Evolutionary conservation across 2,113 vertebrate genomes (phyloP), one percentile per base, ranked within the genome.

Genomic region (Rhombomys opimus): DNA sequence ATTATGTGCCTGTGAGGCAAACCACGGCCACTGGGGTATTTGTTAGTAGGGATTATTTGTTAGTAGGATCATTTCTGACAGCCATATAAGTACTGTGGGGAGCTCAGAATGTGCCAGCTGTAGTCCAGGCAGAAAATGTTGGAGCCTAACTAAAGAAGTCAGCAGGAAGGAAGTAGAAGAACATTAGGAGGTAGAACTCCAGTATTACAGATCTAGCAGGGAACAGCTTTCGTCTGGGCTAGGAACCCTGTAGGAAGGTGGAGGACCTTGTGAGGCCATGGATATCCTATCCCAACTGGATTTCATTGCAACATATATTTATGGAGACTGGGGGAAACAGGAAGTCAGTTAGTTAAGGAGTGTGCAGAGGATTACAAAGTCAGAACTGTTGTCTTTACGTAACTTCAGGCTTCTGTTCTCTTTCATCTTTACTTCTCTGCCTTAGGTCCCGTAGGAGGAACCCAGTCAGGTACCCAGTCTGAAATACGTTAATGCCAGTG

Each of bases 361-460:
- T 67, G 4, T 75, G 15, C 22, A 8, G 20, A 57, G 41, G 54
- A 68, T 38, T 22, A 30, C 20, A 9, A 46, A 57, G 85, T 81
- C 52, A 89, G 11, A 93, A 61, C 41, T 65, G 8, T 67, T 52
- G 12, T 17, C n/a, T 10, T 11, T 57, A 13, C 23, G 3, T 52
- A n/a, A n/a, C 35, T 73, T 50, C 35, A 7, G 35, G 46, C 94
- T 96, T 63, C 95, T 2, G 11, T 38, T 75, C 9, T 72, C 77
- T 17, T 92, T 67, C 94, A 52, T 91, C 93, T 97, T 85, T 93
- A 0, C 20, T 54, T 88, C 73, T 94, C 75, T 93, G 27, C 78
- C 38, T 30, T 78, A 98, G 97, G 91, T 95, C 84, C 70, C 72
- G 92, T 80, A 73, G 68, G 57, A 92, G 52, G 90, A 72, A 75